phyloP scores from a whole-genome alignment of 2,888 invertebrate species.

The Masnerella sp. region DNA sequence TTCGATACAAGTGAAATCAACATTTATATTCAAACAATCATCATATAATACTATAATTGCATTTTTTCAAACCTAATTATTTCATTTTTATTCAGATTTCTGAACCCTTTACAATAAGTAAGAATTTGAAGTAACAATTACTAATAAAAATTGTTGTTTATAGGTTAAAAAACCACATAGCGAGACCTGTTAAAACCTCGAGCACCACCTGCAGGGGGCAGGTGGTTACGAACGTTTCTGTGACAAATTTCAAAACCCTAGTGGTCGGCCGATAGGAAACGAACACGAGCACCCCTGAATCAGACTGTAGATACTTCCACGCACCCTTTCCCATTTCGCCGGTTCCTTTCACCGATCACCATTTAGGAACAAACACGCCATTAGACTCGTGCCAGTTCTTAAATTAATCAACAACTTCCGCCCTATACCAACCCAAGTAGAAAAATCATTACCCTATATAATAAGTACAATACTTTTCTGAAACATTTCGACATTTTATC shows the following conservation, averaged over 20 bases:
- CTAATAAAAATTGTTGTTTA: too few relatives aligned
- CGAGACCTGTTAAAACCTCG: constrained; percentile 64
- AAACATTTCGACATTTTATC: too few relatives aligned
- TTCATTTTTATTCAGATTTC: too few relatives aligned
- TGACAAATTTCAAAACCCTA: constrained; percentile 56
- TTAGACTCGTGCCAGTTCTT: constrained; percentile 56
- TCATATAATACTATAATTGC: too few relatives aligned
- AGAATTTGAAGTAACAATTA: too few relatives aligned
- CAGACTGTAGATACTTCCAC: constrained; percentile 49
- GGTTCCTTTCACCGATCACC: constrained; percentile 54
- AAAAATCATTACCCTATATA: constrained; percentile 55
- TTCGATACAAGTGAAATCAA: too few relatives aligned
- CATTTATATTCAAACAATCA: too few relatives aligned
- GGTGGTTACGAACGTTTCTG: constrained; percentile 66
- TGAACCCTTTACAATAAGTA: too few relatives aligned
- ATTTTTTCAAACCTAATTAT: too few relatives aligned
- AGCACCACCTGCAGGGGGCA: constrained; percentile 71
- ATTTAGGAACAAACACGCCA: constrained; percentile 47
- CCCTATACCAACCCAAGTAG: constrained; percentile 40
- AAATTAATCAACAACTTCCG: constrained; percentile 60
- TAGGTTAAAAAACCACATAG: constrained; percentile 60
- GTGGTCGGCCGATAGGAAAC: constrained; percentile 47
- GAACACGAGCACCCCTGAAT: constrained; percentile 47
- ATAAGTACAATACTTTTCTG: too few relatives aligned
- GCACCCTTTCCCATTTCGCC: constrained; percentile 43